Conservation (phyloP, 2,797 vertebrate species). For the Danio aesculapii region DNA sequence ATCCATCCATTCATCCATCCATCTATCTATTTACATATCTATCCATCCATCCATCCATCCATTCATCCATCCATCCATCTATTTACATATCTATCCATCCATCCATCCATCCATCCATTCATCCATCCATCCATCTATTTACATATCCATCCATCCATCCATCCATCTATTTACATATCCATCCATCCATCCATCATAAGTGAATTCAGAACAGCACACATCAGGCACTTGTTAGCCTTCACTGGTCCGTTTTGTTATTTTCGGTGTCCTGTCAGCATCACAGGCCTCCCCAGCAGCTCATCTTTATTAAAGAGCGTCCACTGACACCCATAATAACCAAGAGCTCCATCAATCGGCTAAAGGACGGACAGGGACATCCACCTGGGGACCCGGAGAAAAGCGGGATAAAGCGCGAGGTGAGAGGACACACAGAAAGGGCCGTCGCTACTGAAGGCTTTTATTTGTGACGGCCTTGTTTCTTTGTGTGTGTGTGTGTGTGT, state of each 20-base stretch:
- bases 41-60: not conserved
- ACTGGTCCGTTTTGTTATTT: not conserved
- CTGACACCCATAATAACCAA: constrained; percentile 18
- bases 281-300: constrained; percentile 18
- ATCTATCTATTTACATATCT: not conserved
- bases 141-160: no score
- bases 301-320: constrained; percentile 35
- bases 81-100: no score
- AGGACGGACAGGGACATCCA: constrained; percentile 19
- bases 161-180: no score
- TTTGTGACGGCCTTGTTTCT: constrained; percentile 51
- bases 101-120: no score
- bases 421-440: constrained; percentile 46
- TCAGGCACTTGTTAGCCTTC: not conserved
- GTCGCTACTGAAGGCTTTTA: constrained; percentile 49
- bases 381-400: constrained; percentile 50
- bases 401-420: constrained; percentile 27
- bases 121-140: no score
- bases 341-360: constrained; percentile 10
- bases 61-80: no score
- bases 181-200: no score
- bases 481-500: constrained; percentile 65
- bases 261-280: not conserved
- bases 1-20: no score
- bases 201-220: no score